phyloP scores from a whole-genome alignment of 35 echinoderm and acorn worm species.

The Lytechinus pictus region DNA sequence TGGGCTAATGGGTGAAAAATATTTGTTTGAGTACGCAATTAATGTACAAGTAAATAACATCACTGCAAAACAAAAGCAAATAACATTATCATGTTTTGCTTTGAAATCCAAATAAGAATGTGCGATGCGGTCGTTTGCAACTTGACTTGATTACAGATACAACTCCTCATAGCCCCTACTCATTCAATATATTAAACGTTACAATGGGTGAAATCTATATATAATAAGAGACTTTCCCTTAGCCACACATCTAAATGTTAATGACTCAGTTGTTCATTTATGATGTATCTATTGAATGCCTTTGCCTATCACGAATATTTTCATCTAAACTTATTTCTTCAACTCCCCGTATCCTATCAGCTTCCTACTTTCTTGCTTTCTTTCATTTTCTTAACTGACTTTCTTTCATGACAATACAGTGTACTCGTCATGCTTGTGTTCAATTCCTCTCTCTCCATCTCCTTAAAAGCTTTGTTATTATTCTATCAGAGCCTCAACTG shows the following conservation, averaged over 20 bases:
- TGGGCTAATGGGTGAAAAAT: background rate
- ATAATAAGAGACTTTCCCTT: too few species aligned
- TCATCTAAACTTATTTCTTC: background rate
- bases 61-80: background rate
- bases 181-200: too few species aligned
- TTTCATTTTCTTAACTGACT: background rate
- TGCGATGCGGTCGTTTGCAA: background rate
- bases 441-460: background rate
- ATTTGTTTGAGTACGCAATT: background rate
- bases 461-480: background rate
- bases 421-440: background rate
- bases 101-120: background rate
- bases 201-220: too few species aligned
- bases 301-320: too few species aligned
- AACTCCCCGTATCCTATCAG: background rate
- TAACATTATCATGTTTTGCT: background rate
- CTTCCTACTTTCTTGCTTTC: background rate
- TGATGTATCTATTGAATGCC: too few species aligned
- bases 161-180: too few species aligned
- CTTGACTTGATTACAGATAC: background rate
- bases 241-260: too few species aligned
- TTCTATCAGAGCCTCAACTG: background rate
- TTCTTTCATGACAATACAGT: background rate
- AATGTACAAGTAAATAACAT: background rate
- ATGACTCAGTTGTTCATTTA: too few species aligned